Conservation (phyloP, 2,888 invertebrate genomes). For the Epistrophe grossulariae region DNA sequence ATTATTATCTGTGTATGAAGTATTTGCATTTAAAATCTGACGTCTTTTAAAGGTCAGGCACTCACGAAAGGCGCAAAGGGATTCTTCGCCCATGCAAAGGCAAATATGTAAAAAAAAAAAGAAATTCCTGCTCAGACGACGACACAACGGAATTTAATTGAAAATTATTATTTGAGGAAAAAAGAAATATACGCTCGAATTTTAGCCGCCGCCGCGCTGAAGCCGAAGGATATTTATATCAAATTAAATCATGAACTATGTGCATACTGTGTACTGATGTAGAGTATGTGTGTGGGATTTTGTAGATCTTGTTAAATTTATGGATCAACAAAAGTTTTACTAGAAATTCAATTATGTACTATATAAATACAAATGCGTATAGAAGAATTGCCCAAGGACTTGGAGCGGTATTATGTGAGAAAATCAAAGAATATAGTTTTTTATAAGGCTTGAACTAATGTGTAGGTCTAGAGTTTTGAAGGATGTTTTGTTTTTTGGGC, state of each 20-base stretch:
- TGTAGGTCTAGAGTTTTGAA: conserved; percentile 1
- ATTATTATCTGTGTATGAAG: conserved; percentile 46
- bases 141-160: conserved; percentile 72
- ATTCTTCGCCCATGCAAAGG: conserved; percentile 45
- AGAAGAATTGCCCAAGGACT: not conserved
- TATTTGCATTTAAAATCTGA: conserved; percentile 42
- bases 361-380: no score
- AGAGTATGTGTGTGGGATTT: conserved; percentile 52
- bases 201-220: not conserved
- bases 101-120: conserved; percentile 17
- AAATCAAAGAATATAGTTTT: conserved; percentile 7
- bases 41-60: conserved; percentile 3
- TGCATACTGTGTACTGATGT: no score
- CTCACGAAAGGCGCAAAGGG: conserved; percentile 32
- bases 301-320: conserved; percentile 18
- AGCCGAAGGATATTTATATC: conserved; percentile 61
- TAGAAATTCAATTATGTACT: conserved; percentile 13
- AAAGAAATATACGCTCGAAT: not conserved
- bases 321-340: conserved; percentile 5
- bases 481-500: not conserved
- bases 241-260: conserved; percentile 35
- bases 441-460: not conserved
- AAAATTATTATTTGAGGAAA: conserved; percentile 65
- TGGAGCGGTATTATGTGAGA: not conserved
- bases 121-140: conserved; percentile 40